Conservation (phyloP, 2,113 vertebrate species). For the Notiomystis cincta region DNA sequence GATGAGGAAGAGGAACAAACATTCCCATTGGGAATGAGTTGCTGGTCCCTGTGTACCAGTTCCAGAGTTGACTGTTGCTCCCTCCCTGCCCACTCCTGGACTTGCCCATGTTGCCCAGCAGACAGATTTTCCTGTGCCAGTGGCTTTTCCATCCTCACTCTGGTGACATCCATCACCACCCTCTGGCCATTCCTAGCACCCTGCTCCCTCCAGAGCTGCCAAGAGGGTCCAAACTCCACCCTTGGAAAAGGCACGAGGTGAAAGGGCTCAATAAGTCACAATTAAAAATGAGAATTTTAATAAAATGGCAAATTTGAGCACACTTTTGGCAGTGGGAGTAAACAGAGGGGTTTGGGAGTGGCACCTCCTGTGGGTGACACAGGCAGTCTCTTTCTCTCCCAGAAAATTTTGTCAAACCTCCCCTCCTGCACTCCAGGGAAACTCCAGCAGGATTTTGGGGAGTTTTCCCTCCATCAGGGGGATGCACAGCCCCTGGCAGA, state of each 20-base stretch:
- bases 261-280: fast-evolving
- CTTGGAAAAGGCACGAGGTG: not conserved
- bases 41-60: not conserved
- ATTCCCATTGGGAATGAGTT: not conserved
- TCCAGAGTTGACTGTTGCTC: not conserved
- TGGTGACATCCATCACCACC: not conserved
- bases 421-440: not conserved
- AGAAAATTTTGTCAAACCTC: not conserved
- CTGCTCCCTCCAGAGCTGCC: not conserved
- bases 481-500: too few species aligned
- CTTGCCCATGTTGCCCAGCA: slow-evolving; percentile 19
- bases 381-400: not conserved
- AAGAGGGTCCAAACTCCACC: not conserved
- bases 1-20: not conserved
- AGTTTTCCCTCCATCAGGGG: fast-evolving
- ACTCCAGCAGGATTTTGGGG: not conserved
- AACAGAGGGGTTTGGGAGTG: fast-evolving
- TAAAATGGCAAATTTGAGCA: fast-evolving
- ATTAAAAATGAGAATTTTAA: not conserved
- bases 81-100: not conserved
- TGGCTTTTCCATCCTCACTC: not conserved
- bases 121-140: not conserved
- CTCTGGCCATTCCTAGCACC: not conserved
- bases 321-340: not conserved
- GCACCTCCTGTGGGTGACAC: fast-evolving